Conservation (phyloP, 2,888 invertebrate species). For the Drosophila glabriapex region DNA sequence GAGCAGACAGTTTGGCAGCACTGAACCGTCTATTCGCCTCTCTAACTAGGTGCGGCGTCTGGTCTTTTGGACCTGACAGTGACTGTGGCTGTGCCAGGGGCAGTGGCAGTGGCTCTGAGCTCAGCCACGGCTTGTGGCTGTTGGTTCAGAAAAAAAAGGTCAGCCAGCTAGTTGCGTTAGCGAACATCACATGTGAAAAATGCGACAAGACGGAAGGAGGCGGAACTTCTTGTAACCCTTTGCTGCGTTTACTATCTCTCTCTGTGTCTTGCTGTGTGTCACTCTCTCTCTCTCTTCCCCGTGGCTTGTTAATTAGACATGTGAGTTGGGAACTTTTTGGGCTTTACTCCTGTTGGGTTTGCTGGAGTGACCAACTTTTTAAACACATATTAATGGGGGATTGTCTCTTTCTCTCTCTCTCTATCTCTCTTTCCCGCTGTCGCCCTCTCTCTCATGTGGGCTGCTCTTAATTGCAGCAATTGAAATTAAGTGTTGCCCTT, state of each 20-base stretch:
- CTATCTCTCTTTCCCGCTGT: too few species aligned
- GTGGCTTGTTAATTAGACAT: slow-evolving; percentile 75
- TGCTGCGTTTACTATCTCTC: background rate
- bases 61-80: slow-evolving; percentile 34
- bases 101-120: slow-evolving; percentile 44
- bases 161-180: slow-evolving; percentile 63
- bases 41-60: slow-evolving; percentile 68
- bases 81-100: background rate
- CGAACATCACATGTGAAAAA: slow-evolving; percentile 52
- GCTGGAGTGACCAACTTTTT: slow-evolving; percentile 68
- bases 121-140: slow-evolving; percentile 65
- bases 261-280: background rate
- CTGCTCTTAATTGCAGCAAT: slow-evolving; percentile 75
- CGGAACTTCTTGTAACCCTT: slow-evolving; percentile 25
- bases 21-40: slow-evolving; percentile 26
- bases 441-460: slow-evolving; percentile 45
- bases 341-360: slow-evolving; percentile 31
- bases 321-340: slow-evolving; percentile 65
- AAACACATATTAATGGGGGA: slow-evolving; percentile 69
- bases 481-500: slow-evolving; percentile 77
- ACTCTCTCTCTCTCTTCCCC: slow-evolving; percentile 16
- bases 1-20: slow-evolving; percentile 25
- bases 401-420: background rate
- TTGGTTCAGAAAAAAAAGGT: slow-evolving; percentile 78
- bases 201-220: slow-evolving; percentile 23